Percentiles rank a stretch among this genome's conserved stretches.
phyloP scores from a whole-genome alignment of 1,140 invertebrate genomes.

The Saccostrea cuccullata region DNA sequence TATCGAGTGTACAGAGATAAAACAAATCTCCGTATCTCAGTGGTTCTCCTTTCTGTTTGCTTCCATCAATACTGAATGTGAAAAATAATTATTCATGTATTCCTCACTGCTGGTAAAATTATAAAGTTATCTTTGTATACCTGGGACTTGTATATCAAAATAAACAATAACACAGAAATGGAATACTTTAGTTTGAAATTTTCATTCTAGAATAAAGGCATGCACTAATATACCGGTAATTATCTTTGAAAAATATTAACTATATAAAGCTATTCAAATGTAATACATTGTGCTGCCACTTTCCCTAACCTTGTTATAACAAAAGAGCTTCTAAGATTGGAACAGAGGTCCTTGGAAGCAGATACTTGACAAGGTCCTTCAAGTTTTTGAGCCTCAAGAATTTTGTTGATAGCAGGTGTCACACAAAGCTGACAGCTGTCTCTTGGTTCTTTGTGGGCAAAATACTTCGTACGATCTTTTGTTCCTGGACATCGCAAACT shows the following conservation, averaged over 20 bases:
- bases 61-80: slow-evolving; percentile 57
- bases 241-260: no score
- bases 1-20: slow-evolving; percentile 71
- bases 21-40: slow-evolving; percentile 76
- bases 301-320: slow-evolving; percentile 64
- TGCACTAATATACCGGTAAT: no score
- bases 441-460: slow-evolving; percentile 66
- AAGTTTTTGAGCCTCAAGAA: slow-evolving; percentile 61
- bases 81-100: background rate
- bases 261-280: no score
- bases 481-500: slow-evolving; percentile 66
- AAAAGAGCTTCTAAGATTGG: slow-evolving; percentile 73
- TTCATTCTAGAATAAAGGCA: no score
- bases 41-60: slow-evolving; percentile 65
- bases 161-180: no score
- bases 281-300: background rate
- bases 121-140: no score
- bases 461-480: slow-evolving; percentile 67
- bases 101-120: background rate
- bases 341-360: slow-evolving; percentile 57
- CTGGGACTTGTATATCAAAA: no score
- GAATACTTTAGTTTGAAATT: no score
- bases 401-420: slow-evolving; percentile 57
- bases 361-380: slow-evolving; percentile 64
- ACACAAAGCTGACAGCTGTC: slow-evolving; percentile 67